phyloP scores from a whole-genome alignment of 2,888 invertebrate genomes.

The Cheiracanthium punctorium region DNA sequence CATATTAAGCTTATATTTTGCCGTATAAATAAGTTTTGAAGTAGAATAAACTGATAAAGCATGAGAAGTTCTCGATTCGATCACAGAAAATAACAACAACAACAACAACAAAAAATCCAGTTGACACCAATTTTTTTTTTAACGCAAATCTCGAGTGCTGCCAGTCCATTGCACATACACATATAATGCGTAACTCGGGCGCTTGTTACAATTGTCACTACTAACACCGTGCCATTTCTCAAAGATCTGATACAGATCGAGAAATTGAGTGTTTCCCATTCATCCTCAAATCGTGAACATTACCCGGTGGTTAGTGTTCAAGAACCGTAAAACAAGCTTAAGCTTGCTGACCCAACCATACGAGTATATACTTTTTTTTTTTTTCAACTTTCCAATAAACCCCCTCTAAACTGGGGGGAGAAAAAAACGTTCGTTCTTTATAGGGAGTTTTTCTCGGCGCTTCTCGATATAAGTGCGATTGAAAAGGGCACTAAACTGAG shows the following conservation, averaged over 20 bases:
- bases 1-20: too few relatives aligned
- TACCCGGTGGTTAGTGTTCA: slow-evolving; percentile 32
- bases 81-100: too few relatives aligned
- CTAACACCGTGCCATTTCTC: background rate
- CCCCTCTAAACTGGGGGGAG: too few relatives aligned
- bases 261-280: slow-evolving; percentile 9
- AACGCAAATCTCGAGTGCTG: too few relatives aligned
- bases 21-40: too few relatives aligned
- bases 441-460: slow-evolving; percentile 15
- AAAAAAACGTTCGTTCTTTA: slow-evolving; percentile 27
- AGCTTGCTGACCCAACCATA: slow-evolving; percentile 56
- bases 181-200: background rate
- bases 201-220: background rate
- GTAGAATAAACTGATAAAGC: too few relatives aligned
- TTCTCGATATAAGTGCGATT: slow-evolving; percentile 64
- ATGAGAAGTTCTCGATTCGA: too few relatives aligned
- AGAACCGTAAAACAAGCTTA: slow-evolving; percentile 66
- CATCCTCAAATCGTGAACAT: background rate
- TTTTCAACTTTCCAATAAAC: slow-evolving; percentile 27
- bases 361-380: slow-evolving; percentile 33
- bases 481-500: slow-evolving; percentile 48
- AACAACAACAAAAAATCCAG: too few relatives aligned
- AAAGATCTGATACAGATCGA: background rate
- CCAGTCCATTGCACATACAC: too few relatives aligned
- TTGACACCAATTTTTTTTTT: too few relatives aligned